Evolutionary conservation across 2,797 vertebrate genomes (phyloP).

Genomic region (Galagoides demidoff): DNA sequence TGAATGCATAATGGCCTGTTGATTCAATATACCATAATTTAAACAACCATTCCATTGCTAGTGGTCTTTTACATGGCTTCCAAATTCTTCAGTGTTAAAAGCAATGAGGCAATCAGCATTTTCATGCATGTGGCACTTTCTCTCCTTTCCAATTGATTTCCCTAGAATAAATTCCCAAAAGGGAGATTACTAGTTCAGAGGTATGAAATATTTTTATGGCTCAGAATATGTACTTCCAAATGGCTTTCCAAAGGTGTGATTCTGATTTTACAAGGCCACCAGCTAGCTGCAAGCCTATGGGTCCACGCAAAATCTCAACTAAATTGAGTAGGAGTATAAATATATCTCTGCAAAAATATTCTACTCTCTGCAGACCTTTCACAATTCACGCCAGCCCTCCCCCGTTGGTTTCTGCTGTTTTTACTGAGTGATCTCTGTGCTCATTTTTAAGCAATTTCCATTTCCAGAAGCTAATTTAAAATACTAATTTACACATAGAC

Average conservation of each 20-base stretch:
- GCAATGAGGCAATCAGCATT: background rate
- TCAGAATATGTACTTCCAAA: constrained; percentile 48
- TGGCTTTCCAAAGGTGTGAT: constrained; percentile 45
- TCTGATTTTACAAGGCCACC: constrained; percentile 49
- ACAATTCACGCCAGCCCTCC: background rate
- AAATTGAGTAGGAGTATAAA: background rate
- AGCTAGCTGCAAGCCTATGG: background rate
- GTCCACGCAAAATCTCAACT: background rate
- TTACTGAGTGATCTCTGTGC: background rate
- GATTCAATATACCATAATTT: background rate
- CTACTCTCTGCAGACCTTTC: background rate
- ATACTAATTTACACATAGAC: background rate
- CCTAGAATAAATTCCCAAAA: constrained; percentile 52
- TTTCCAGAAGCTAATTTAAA: constrained; percentile 51
- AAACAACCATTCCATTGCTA: background rate
- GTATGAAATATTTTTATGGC: constrained; percentile 10
- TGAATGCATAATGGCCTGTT: background rate
- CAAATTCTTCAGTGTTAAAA: background rate
- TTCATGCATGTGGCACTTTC: background rate
- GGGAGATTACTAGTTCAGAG: constrained; percentile 48
- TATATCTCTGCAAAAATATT: background rate
- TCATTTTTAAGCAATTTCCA: background rate
- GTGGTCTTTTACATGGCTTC: background rate
- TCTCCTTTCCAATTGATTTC: constrained; percentile 20
- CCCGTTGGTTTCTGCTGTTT: background rate